Percentiles rank a stretch among this genome's conserved stretches.
Conservation (phyloP, 2,797 vertebrate species). For the Jordanella pulchra region DNA sequence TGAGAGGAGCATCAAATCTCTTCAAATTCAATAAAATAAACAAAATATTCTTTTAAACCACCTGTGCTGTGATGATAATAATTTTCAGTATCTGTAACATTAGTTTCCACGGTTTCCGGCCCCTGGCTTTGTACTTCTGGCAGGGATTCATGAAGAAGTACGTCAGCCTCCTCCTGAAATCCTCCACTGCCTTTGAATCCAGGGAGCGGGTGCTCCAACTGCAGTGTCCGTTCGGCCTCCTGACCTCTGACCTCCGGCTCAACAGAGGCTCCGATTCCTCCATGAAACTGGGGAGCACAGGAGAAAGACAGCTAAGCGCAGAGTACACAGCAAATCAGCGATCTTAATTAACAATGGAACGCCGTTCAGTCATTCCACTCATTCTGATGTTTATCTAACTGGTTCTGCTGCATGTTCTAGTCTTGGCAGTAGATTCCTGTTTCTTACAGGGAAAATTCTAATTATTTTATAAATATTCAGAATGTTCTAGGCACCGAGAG, state of each 20-base stretch:
- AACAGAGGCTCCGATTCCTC: conserved; percentile 59
- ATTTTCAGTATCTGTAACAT: conserved; percentile 93
- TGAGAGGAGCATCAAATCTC: neutral
- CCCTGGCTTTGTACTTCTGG: conserved; percentile 91
- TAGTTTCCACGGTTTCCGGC: conserved; percentile 95
- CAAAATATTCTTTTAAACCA: conserved; percentile 46
- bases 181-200: conserved; percentile 75
- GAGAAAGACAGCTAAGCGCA: neutral
- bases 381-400: conserved; percentile 75
- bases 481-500: neutral
- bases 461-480: neutral
- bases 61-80: conserved; percentile 90
- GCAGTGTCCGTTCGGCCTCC: conserved; percentile 29
- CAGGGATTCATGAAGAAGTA: conserved; percentile 98
- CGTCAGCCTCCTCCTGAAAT: conserved; percentile 90
- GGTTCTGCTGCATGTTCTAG: conserved; percentile 56
- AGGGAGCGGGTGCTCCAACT: conserved; percentile 34
- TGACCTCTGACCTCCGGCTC: conserved; percentile 32
- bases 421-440: neutral
- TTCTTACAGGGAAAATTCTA: neutral
- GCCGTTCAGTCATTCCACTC: conserved; percentile 56
- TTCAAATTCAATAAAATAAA: neutral
- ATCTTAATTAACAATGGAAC: conserved; percentile 1
- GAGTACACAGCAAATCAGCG: neutral
- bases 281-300: conserved; percentile 39